Evolutionary conservation across 2,113 vertebrate genomes (phyloP), one percentile per base, ranked within the genome.

Genomic region (Fulica atra): DNA sequence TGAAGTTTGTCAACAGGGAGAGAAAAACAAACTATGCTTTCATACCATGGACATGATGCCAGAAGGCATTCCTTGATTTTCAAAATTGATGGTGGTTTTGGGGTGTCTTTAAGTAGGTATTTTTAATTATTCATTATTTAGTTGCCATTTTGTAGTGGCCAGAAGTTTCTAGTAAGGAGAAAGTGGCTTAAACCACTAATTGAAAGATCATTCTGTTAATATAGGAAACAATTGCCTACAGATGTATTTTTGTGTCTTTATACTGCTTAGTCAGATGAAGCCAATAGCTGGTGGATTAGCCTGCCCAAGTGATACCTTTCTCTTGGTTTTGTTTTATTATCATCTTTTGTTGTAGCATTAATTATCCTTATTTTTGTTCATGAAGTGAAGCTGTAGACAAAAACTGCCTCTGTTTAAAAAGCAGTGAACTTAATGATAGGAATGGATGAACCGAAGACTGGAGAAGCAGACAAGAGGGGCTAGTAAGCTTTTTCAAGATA

Each of bases 341-440:
- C 2, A 10, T 71, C 0, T 77, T 28, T 80, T 54, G 4, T 5
- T 54, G 12, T 50, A 35, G 21, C 1, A 38, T 71, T 72, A 0
- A 3, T 61, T 60, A 12, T 60, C 20, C 6, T 63, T 1, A 3
- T 21, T 88, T 92, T 74, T 78, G 24, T 51, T 79, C 3, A 23
- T 21, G 19, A 51, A 81, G 40, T 44, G 13, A n/a, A 40, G 21
- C 40, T 68, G 33, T 53, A 36, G 78, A 36, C 4, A 2, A 16
- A 57, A 51, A 40, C n/a, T 63, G 40, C 11, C 16, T 3, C 38
- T 59, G 24, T 57, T 72, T 21, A 38, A 68, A 77, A 76, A 81
- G 60, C 28, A 50, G 18, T 33, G 42, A 54, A 81, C 17, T 73
- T 85, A 64, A 12, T 61, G 40, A 31, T n/a, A 61, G 53, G 7